Base-by-base conservation (phyloP, 2,797 vertebrate genomes). In the Ceryle rudis region DNA sequence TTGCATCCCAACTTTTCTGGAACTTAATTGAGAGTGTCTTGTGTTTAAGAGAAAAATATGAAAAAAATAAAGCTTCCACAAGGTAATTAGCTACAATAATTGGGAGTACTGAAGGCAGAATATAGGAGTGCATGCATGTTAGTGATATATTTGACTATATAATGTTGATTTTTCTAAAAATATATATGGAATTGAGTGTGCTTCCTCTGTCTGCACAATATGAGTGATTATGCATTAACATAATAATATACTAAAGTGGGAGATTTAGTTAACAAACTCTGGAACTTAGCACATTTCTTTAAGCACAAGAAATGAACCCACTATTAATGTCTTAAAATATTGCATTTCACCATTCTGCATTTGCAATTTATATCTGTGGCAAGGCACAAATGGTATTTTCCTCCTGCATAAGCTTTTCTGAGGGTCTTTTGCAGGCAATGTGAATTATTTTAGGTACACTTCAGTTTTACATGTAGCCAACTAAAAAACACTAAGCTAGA, bases 91-190 rank as follows among this genome's bases (percentile, higher is more conserved):
- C 7, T 44, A 62, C 14, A 78, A 31, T 57, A 49, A 41, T 22
- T 49, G 37, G 7, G 22, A 77, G 13, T 33, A n/a, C 13, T 29
- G 28, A 70, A 22, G 31, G 14, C 14, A 15, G 37, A 69, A 29
- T 47, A 64, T 1, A 1, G 46, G 25, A 73, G 10, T 85, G 57
- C 2, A 11, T 51, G 3, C 15, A 7, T 49, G 6, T 44, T 70
- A 89, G 61, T 71, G 3, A 12, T 44, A 51, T 31, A 5, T 62
- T 93, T 87, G 21, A 37, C 58, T 80, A 70, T 5, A 57, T 5
- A 35, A 73, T 3, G 2, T 22, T 10, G 4, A 39, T 86, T 92
- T 94, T 86, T 62, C 65, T 88, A 49, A 71, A 93, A 77, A 70
- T 8, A 1, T 52, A 12, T n/a, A 19, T 41, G 12, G 19, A 73